phyloP scores from a whole-genome alignment of 2,113 vertebrate genomes.

The Lasiurus cinereus region DNA sequence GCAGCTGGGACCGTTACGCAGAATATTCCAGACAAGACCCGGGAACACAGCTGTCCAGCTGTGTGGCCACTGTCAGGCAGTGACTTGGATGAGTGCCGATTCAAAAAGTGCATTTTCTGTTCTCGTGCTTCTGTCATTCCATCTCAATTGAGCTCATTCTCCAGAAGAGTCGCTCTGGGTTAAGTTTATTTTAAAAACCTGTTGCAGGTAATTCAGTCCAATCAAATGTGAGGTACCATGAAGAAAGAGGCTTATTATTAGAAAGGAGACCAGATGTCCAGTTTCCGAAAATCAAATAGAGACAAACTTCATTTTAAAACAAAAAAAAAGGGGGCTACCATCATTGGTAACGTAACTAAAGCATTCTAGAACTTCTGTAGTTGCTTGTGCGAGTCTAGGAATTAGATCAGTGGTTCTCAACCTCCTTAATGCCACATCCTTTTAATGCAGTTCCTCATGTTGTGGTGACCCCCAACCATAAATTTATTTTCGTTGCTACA shows the following conservation, averaged over 20 bases:
- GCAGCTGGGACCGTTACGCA: neutral
- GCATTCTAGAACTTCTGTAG: neutral
- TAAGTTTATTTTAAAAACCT: conserved; percentile 19
- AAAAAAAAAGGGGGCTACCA: neutral
- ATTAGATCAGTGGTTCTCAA: neutral
- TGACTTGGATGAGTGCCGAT: neutral
- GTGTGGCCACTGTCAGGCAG: neutral
- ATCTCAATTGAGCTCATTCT: neutral
- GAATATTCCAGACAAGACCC: neutral
- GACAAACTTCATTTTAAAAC: neutral
- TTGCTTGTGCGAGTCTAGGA: neutral
- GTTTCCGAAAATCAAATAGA: neutral
- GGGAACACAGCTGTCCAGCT: neutral
- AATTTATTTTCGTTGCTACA: no score
- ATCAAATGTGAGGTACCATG: neutral
- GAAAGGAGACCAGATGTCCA: neutral
- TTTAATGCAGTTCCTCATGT: no score
- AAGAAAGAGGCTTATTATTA: neutral
- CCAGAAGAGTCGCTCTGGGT: neutral
- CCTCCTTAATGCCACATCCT: no score
- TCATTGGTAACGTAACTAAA: neutral
- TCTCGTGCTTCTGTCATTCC: neutral
- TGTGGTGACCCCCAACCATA: no score
- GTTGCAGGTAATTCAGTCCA: neutral
- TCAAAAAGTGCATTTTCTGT: neutral